Base-by-base conservation (phyloP, 2,113 vertebrate genomes). In the Podarcis raffonei region DNA sequence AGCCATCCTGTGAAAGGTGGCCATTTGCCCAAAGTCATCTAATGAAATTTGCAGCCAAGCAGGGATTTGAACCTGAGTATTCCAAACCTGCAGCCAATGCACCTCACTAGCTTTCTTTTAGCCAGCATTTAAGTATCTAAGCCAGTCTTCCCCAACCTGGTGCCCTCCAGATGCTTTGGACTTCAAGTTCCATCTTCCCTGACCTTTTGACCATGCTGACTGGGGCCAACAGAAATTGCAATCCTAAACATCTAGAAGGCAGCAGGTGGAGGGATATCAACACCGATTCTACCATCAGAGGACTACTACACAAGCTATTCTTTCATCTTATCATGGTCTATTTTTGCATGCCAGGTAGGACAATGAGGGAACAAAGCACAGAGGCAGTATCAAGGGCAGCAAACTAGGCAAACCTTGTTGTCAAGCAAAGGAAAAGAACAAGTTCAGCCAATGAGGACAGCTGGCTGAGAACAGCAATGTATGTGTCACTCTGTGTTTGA, bases 361-460 rank as follows among this genome's bases (percentile, higher is more conserved):
- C 0, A 0, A 77, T 25, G 32, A 0, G 3, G 20, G 16, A 89
- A 87, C 66, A 59, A 68, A 80, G 84, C 1, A 72, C 42, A 68
- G 71, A 23, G 76, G 57, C 32, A 13, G 25, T 32, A 71, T 80
- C 1, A 0, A 68, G 72, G 75, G 87, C 86, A 89, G 27, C 69
- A 80, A 59, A 83, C 23, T 81, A 90, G 66, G 25, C 11, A 35
- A 87, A 81, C 4, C 15, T 37, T 5, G 82, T 13, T 22, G 35
- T 39, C 91, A 86, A 68, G 82, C 76, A 87, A 30, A 27, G 27
- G 65, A 88, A 42, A 71, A 84, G 39, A 13, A 68, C 12, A 20
- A 59, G 71, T 69, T 84, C 80, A 3, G 35, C 27, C 48, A n/a
- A 71, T 86, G 74, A 69, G 89, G 79, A 66, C 66, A 74, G 71